Conservation (phyloP, 2,113 vertebrate species). For the Climacteris rufus region DNA sequence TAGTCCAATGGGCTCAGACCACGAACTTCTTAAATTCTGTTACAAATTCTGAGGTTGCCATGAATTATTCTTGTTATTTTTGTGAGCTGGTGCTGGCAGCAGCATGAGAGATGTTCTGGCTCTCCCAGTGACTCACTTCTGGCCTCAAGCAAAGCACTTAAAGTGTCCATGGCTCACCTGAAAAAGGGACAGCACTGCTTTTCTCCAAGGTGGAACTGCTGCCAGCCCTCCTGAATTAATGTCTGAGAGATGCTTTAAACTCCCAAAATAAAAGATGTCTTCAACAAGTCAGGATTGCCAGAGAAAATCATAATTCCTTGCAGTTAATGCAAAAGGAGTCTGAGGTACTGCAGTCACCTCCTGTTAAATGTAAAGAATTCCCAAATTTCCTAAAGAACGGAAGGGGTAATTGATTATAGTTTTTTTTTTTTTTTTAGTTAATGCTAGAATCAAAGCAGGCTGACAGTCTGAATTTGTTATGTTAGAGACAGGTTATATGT, state of each 20-base stretch:
- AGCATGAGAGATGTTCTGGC: background rate
- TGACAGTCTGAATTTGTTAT: background rate
- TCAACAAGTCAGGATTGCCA: background rate
- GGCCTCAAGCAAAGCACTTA: background rate
- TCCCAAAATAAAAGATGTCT: background rate
- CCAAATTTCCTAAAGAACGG: background rate
- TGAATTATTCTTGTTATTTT: slow-evolving; percentile 25
- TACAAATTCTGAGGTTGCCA: background rate
- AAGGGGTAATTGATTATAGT: background rate
- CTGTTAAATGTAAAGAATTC: background rate
- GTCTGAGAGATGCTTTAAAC: background rate
- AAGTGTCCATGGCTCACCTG: background rate
- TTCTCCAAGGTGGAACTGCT: background rate
- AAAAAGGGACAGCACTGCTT: background rate
- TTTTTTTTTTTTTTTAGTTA: background rate
- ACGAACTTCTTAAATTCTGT: background rate
- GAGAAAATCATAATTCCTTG: background rate
- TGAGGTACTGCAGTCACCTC: background rate
- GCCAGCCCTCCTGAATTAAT: background rate
- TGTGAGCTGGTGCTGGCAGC: background rate
- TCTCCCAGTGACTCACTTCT: background rate
- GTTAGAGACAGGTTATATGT: background rate
- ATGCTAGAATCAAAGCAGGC: background rate
- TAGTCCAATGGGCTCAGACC: background rate
- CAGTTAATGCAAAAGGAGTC: background rate